A percentile compares a stretch with the other conserved stretches of the same genome.
phyloP scores from a whole-genome alignment of 2,888 invertebrate species.

The Labia minor region DNA sequence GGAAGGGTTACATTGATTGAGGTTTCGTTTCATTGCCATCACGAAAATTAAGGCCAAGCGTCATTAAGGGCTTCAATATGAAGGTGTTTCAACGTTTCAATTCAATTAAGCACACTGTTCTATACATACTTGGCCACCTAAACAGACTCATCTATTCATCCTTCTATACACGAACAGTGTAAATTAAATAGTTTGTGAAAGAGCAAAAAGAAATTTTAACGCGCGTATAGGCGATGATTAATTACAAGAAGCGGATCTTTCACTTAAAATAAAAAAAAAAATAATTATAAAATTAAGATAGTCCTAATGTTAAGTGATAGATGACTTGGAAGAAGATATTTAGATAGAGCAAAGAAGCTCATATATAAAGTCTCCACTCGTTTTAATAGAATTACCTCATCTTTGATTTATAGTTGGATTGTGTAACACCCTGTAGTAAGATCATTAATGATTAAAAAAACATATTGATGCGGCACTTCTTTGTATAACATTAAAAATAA shows the following conservation, averaged over 20 bases:
- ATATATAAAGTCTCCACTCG: background rate
- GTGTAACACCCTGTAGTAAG: background rate
- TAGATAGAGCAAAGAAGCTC: background rate
- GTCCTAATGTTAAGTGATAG: background rate
- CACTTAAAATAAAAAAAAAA: background rate
- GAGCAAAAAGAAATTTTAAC: background rate
- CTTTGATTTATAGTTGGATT: background rate
- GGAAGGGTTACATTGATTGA: no score
- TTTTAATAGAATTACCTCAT: background rate
- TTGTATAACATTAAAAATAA: background rate
- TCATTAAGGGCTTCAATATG: background rate
- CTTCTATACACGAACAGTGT: slow-evolving; percentile 3
- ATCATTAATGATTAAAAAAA: background rate
- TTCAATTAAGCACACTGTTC: background rate
- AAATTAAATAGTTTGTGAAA: slow-evolving; percentile 3
- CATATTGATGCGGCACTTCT: background rate
- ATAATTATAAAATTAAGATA: slow-evolving; percentile 7
- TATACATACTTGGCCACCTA: background rate
- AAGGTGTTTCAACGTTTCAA: slow-evolving; percentile 13
- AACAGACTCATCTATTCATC: background rate
- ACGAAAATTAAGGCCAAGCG: background rate
- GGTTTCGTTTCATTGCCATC: background rate
- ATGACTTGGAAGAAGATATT: background rate
- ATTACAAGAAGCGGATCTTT: slow-evolving; percentile 13
- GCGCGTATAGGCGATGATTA: slow-evolving; percentile 13